A percentile compares a stretch with the other conserved stretches of the same genome.
These are phyloP conservation scores for Ranitomeya variabilis DNA, from an alignment of 2,113 vertebrate genomes.

Conservation along the genomic window DNA sequence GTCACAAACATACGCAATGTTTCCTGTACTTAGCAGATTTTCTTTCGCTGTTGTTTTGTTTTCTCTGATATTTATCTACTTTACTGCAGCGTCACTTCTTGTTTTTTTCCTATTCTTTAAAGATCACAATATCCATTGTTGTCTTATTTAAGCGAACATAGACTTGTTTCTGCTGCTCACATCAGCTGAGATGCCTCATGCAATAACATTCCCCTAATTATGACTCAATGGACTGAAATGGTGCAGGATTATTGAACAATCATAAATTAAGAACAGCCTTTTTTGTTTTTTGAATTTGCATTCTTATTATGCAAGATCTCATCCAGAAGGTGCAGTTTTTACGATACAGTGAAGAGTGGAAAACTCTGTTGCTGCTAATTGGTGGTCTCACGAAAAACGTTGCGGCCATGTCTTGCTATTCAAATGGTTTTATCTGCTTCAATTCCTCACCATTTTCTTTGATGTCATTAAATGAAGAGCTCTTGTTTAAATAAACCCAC, in stretches of 20 bases:
- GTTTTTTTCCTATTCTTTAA: conserved; percentile 2
- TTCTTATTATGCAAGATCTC: too few relatives aligned
- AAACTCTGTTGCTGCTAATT: too few relatives aligned
- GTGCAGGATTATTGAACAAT: neutral
- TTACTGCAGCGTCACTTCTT: neutral
- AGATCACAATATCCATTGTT: neutral
- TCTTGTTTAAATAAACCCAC: too few relatives aligned
- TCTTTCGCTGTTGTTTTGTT: conserved; percentile 17
- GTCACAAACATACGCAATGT: neutral
- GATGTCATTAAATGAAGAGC: too few relatives aligned
- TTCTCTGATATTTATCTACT: neutral
- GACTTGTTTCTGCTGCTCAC: neutral
- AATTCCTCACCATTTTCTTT: too few relatives aligned
- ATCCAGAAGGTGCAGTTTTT: neutral
- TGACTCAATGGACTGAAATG: neutral
- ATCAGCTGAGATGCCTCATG: neutral
- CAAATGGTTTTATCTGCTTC: too few relatives aligned
- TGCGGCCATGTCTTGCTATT: neutral
- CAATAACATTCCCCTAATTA: neutral
- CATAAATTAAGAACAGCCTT: too few relatives aligned
- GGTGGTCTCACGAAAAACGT: neutral
- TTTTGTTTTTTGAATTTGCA: too few relatives aligned
- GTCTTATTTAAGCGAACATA: neutral
- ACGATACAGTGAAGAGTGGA: neutral
- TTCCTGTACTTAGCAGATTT: conserved; percentile 28